Evolutionary conservation across 2,797 vertebrate species (phyloP), one percentile per base, ranked within the genome.

Genomic region (Myotis planiceps): DNA sequence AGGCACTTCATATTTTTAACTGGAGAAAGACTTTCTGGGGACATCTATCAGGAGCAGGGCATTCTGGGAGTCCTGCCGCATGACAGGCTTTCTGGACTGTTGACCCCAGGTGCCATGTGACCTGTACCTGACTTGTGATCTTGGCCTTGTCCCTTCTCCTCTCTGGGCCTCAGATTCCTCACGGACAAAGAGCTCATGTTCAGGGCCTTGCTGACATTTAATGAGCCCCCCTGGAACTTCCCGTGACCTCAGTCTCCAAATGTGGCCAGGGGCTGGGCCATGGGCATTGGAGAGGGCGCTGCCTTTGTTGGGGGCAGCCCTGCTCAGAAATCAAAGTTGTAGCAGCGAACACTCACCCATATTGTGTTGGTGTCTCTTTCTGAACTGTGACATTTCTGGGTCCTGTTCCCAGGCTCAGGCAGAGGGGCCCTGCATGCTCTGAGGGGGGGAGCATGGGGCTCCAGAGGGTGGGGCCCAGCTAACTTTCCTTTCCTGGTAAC

Each of bases 401-500:
- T 68, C 84, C 25, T 55, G 80, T 37, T 12, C 32, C 49, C 58
- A 34, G 81, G 25, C 58, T 49, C 32, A 72, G 90, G 55, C 60
- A 25, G 88, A 74, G 71, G 86, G 88, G 39, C 69, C 79, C 13
- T 25, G 45, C 13, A 2, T 13, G 69, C 84, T 39, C 19, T 15
- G 34, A 23, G 63, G 3, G 55, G 55, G 34, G 47, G 85, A 71
- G 29, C 58, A 18, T 7, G 3, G 81, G 53, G 58, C 60, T 72
- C 66, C 60, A 51, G 79, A 79, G 90, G 96, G 97, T 42, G 96
- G 83, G 72, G 94, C 71, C 76, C 58, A 6, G 4, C 37, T 69
- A 27, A 93, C 92, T 93, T 95, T 96, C 97, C 94, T 97, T 97
- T 97, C 97, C 94, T 92, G 90, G 92, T 96, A 95, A 93, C n/a